Percentiles rank a stretch among this genome's conserved stretches.
Conservation (phyloP, 2,113 vertebrate genomes). For the Macroglossus sobrinus region DNA sequence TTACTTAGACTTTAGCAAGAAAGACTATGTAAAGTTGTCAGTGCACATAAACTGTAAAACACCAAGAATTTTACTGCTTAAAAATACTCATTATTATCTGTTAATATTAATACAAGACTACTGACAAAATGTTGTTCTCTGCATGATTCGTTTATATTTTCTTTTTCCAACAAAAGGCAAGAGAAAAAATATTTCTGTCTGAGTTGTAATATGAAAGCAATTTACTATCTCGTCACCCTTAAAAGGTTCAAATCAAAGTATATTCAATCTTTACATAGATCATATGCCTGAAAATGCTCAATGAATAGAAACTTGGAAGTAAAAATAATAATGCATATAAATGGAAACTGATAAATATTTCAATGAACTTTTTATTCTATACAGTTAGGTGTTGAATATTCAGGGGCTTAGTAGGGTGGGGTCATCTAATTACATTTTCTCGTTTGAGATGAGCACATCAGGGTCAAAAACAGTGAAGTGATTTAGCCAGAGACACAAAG, state of each 20-base stretch:
- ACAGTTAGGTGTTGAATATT: background rate
- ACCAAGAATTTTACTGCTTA: background rate
- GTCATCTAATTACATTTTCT: background rate
- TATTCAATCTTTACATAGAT: conserved; percentile 3
- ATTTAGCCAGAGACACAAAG: background rate
- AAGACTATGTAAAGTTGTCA: background rate
- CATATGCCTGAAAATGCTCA: conserved; percentile 19
- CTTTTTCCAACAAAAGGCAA: conserved; percentile 36
- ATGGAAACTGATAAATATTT: conserved; percentile 3
- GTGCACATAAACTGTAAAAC: background rate
- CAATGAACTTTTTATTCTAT: background rate
- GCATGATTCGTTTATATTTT: background rate
- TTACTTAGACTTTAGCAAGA: background rate
- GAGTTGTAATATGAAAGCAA: conserved; percentile 15
- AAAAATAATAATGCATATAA: background rate
- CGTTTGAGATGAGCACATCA: background rate
- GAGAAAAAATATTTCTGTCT: conserved; percentile 24
- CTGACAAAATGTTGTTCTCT: background rate
- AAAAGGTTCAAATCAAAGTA: conserved; percentile 48
- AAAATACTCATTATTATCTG: background rate
- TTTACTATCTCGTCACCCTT: conserved; percentile 56
- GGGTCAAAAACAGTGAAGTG: background rate
- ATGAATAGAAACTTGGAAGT: background rate
- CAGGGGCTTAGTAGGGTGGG: background rate
- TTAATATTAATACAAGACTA: background rate